Evolutionary conservation across 2,888 invertebrate genomes (phyloP), one percentile per base, ranked within the genome.

Genomic region (Spatulosminthurus flaviceps): DNA sequence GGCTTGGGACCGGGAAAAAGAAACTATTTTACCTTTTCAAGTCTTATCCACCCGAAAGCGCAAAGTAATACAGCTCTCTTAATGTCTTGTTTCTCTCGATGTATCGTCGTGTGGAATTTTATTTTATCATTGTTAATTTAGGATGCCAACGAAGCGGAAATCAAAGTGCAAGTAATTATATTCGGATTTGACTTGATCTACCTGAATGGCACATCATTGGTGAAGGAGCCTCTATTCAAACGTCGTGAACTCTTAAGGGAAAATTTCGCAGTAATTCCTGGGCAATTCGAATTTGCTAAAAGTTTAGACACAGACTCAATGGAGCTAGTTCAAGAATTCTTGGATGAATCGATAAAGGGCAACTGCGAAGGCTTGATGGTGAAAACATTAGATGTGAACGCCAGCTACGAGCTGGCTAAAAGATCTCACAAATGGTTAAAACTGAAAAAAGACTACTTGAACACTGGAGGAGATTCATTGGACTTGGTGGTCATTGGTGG

Each of bases 311-410:
- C 96, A 7, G 90, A 89, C 74, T 92, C 92, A 78, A 92, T 94
- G 87, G 98, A 99, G 86, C 95, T 96, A 87, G 95, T 99, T 78
- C 94, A 95, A 88, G 93, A 92, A 85, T 97, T 98, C 88, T 89
- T 99, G 77, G 97, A 98, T 78, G 96, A 96, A 87, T 94, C 98
- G 4, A 92, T 99, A 77, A 95, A 95, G 90, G 93, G 94, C 77
- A 96, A 97, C 87, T 99, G 99, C 89, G 99, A 99, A 90, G 99
- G 99, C 0, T 90, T 99, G 79, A 99, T 99, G 98, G 95, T 99
- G 9, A 99, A 99, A 90, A 95, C 97, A 0, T 89, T 99, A 74
- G 91, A 93, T 85, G 92, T 92, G 41, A 93, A 94, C 86, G 96
- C 98, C 0, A 93, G 94, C 0, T 99, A 99, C 88, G 98, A 99